Evolutionary conservation across 2,888 invertebrate genomes (phyloP).

Genomic region (Noctua janthina): DNA sequence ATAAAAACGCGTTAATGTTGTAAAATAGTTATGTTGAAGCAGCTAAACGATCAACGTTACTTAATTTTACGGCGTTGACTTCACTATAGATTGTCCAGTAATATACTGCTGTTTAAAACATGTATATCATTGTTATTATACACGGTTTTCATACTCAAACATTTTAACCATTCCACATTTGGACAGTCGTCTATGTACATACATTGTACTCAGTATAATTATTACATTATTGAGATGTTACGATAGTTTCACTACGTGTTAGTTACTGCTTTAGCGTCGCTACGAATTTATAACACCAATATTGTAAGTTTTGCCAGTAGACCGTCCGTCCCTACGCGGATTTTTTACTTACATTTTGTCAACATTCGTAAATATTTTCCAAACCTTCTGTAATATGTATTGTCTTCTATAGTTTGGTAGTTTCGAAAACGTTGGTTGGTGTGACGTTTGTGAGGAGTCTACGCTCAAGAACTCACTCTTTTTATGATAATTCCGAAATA

Average conservation of each 20-base stretch:
- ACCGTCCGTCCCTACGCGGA: slow-evolving; percentile 85
- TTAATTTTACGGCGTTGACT: slow-evolving; percentile 33
- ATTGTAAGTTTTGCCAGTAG: slow-evolving; percentile 81
- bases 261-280: slow-evolving; percentile 70
- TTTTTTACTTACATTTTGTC: slow-evolving; percentile 73
- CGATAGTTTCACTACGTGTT: slow-evolving; percentile 44
- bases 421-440: slow-evolving; percentile 32
- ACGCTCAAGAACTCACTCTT: slow-evolving; percentile 43
- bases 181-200: slow-evolving; percentile 59
- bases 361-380: slow-evolving; percentile 41
- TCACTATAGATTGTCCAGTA: slow-evolving; percentile 54
- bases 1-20: slow-evolving; percentile 42
- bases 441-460: slow-evolving; percentile 15
- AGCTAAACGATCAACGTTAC: slow-evolving; percentile 28
- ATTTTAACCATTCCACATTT: slow-evolving; percentile 84
- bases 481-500: slow-evolving; percentile 41
- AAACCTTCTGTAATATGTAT: slow-evolving; percentile 36
- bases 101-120: slow-evolving; percentile 54
- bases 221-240: slow-evolving; percentile 41
- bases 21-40: slow-evolving; percentile 35
- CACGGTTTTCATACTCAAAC: slow-evolving; percentile 84
- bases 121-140: slow-evolving; percentile 77
- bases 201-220: slow-evolving; percentile 28
- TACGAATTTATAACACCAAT: slow-evolving; percentile 83
- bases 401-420: slow-evolving; percentile 46